A percentile compares a stretch with the other conserved stretches of the same genome.
These are phyloP conservation scores for Hirtodrosophila alboralis DNA, from an alignment of 2,888 invertebrate genomes.

Conservation along the genomic window DNA sequence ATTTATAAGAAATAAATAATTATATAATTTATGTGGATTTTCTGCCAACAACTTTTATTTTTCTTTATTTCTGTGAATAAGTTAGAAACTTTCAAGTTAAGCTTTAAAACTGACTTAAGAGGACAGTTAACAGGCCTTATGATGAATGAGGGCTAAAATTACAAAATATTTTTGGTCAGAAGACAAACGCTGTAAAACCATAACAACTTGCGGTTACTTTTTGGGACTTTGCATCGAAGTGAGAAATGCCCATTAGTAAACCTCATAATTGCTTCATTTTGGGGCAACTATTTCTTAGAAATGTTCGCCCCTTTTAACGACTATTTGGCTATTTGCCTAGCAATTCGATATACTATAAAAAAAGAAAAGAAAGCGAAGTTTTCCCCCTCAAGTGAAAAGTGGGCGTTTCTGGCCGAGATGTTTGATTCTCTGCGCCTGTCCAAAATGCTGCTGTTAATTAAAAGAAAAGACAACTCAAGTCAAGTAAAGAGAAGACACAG, in stretches of 20 bases:
- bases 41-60: too few relatives aligned
- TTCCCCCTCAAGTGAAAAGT: too few relatives aligned
- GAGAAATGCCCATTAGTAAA: constrained; percentile 83
- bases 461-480: constrained; percentile 77
- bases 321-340: constrained; percentile 23
- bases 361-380: too few relatives aligned
- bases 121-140: constrained; percentile 45
- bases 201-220: constrained; percentile 42
- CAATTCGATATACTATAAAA: constrained; percentile 35
- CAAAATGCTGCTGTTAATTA: constrained; percentile 75
- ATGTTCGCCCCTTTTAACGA: constrained; percentile 48
- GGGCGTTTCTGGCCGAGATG: constrained; percentile 25
- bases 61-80: too few relatives aligned
- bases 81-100: too few relatives aligned
- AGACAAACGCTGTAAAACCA: constrained; percentile 7
- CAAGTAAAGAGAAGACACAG: constrained; percentile 18
- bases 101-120: too few relatives aligned
- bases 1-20: too few relatives aligned
- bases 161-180: constrained; percentile 52
- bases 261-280: constrained; percentile 84
- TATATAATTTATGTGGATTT: too few relatives aligned
- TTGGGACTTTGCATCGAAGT: constrained; percentile 20
- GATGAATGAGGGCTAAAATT: constrained; percentile 69
- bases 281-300: constrained; percentile 52
- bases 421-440: constrained; percentile 72